These are phyloP conservation scores for Cryptus viduatorius DNA, from an alignment of 2,888 invertebrate species.

Conservation along the genomic window DNA sequence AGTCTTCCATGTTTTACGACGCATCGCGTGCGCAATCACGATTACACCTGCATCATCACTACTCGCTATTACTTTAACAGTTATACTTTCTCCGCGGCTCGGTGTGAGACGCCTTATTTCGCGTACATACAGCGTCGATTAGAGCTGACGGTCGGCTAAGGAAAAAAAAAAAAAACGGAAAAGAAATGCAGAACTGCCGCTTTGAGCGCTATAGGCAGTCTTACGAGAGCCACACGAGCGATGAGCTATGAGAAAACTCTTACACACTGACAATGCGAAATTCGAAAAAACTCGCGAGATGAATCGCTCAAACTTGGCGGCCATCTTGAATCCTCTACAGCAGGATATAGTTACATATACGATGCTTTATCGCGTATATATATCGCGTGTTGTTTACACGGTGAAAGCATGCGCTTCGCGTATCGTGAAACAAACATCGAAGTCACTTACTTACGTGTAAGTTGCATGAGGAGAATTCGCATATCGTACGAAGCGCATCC, in stretches of 20 bases:
- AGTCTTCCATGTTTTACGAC: slow-evolving; percentile 16
- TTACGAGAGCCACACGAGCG: neutral
- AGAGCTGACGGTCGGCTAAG: neutral
- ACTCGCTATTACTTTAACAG: slow-evolving; percentile 83
- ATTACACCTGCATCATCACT: slow-evolving; percentile 80
- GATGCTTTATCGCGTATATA: slow-evolving; percentile 4
- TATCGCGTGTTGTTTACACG: slow-evolving; percentile 61
- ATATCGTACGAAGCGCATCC: slow-evolving; percentile 27
- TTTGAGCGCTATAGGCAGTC: neutral
- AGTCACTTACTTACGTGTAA: slow-evolving; percentile 49
- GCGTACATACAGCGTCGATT: slow-evolving; percentile 20
- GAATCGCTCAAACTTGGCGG: slow-evolving; percentile 1
- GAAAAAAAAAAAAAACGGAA: neutral
- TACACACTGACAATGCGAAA: slow-evolving; percentile 2
- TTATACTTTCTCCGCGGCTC: slow-evolving; percentile 81
- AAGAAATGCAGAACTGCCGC: slow-evolving; percentile 4
- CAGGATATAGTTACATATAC: neutral
- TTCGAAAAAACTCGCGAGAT: neutral
- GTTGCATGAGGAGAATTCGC: slow-evolving; percentile 22
- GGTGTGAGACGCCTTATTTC: slow-evolving; percentile 50
- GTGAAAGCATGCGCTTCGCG: slow-evolving; percentile 61
- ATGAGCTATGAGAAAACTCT: neutral
- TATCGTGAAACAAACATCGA: slow-evolving; percentile 35
- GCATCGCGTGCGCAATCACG: slow-evolving; percentile 80
- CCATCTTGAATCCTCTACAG: neutral